Evolutionary conservation across 2,888 invertebrate species (phyloP), one percentile per base, ranked within the genome.

Genomic region (Chirona hameri): DNA sequence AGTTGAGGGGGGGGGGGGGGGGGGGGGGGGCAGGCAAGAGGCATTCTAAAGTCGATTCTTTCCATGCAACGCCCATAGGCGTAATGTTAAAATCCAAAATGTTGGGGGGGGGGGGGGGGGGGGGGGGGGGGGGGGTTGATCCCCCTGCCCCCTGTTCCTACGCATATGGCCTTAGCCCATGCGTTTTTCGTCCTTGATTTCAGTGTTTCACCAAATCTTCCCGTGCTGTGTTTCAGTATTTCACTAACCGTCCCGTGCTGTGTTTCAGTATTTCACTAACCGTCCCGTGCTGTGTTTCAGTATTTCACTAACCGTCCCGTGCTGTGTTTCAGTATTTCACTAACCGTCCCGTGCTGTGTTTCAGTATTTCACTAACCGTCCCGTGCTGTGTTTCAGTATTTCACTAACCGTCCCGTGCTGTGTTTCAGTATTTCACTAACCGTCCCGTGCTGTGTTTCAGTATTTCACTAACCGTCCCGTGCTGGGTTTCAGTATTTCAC

Each of bases 321-420:
- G 4, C 39, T 5, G 7, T 39, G 39, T 39, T 2, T 39, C 39
- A 2, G 39, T 7, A 7, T 39, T 39, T 39, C 39, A 39, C 39
- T 39, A 2, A 7, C n/a, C n/a, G n/a, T n/a, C 2, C 39, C 7
- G 39, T 39, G 21, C 46, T 21, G 79, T 1, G 29, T n/a, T 46
- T 72, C 83, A 84, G 57, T 84, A 83, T 69, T 83, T 83, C n/a
- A n/a, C n/a, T n/a, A n/a, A n/a, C n/a, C n/a, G n/a, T 84, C 29
- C 52, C 79, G n/a, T 82, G 55, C 46, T 15, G 24, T 60, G 24
- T 48, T 39, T 39, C 39, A 39, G 39, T 39, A 7, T 39, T 39
- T 55, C 46, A 46, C 57, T 83, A 2, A n/a, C 12, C 79, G 46
- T 29, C 72, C 15, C 69, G 81, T 29, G 5, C 69, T 29, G 46